Base-by-base conservation (phyloP, 2,888 invertebrate genomes). In the Ellobium chinense region DNA sequence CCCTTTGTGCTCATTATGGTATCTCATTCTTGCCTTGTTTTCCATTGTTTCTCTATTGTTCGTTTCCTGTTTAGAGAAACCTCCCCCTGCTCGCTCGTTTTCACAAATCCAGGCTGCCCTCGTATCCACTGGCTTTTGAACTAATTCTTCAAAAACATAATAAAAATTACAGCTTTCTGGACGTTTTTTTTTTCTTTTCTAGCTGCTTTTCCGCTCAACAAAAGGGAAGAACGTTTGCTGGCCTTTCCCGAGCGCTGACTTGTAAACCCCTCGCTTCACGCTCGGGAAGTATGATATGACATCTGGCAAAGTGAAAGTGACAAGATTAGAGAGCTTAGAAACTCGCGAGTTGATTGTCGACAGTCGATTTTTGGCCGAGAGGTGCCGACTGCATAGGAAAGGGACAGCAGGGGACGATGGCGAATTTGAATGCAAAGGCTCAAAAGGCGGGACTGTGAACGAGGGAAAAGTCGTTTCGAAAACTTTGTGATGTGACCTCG, bases 201-300 rank as follows among this genome's bases (percentile, higher is more conserved):
- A 18, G 46, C 18, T 0, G 9, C 21, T 39, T 39, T 27, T 39
- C n/a, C n/a, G n/a, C n/a, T n/a, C n/a, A n/a, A 70, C 39, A 46
- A 31, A 31, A 24, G 7, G 65, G 75, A 46, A 36, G 27, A 46
- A 39, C 54, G 46, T 46, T 69, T 69, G 69, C 54, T 5, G 54
- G 54, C 31, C 54, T 69, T 46, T 46, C 60, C 27, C 24, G 27
- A 60, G 5, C 5, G n/a, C 60, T 21, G n/a, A 27, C n/a, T n/a
- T n/a, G n/a, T n/a, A n/a, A n/a, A n/a, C 14, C 24, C 62, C 39
- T 39, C 37, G 54, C 46, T 63, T 75, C 63, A 65, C 54, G 75
- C n/a, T 63, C 75, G 29, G 54, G 46, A 39, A 65, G 46, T 75
- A 75, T 65, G 75, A 75, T 75, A 14, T 54, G 75, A 54, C 65